Base-by-base conservation (phyloP, 2,888 invertebrate genomes). In the Platycnemis pennipes region DNA sequence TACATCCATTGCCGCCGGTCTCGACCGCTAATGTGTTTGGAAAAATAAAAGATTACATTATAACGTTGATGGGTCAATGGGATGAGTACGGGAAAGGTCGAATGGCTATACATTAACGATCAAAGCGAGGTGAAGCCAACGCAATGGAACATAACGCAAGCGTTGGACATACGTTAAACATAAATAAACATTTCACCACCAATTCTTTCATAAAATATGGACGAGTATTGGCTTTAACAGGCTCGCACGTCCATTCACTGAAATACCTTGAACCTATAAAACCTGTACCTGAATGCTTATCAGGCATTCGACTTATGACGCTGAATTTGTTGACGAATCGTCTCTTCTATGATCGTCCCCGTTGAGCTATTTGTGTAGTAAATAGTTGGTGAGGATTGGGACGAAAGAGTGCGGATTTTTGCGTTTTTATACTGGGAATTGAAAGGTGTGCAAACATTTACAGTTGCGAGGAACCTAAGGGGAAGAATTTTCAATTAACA, bases 1-100 rank as follows among this genome's bases (percentile, higher is more conserved):
- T 26, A 11, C 37, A 77, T 37, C 77, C 77, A 77, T 37, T 77
- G 13, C 77, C 37, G 37, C 37, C 16, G 37, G 77, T 77, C 37
- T 77, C 37, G 77, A 77, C 77, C 77, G 77, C 77, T 77, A 77
- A 77, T 77, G 77, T 37, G 31, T 77, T 77, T 37, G 77, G 37
- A 77, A 37, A 77, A 77, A 63, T n/a, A n/a, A n/a, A n/a, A n/a
- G n/a, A 77, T 37, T 37, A 16, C 77, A 77, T 31, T 16, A 37
- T 11, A 77, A 77, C 37, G 77, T 77, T 37, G 77, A 77, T 5
- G 77, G 77, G 37, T 37, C 77, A 37, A 37, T 11, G 77, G 63
- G 3, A 13, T 77, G 37, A 77, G 37, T 77, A 26, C 26, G 77
- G 77, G 37, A 77, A 77, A 37, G 77, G 31, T 37, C 13, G 31